A percentile compares a stretch with the other conserved stretches of the same genome.
phyloP scores from a whole-genome alignment of 2,888 invertebrate genomes.

The Hirtodrosophila duncani region DNA sequence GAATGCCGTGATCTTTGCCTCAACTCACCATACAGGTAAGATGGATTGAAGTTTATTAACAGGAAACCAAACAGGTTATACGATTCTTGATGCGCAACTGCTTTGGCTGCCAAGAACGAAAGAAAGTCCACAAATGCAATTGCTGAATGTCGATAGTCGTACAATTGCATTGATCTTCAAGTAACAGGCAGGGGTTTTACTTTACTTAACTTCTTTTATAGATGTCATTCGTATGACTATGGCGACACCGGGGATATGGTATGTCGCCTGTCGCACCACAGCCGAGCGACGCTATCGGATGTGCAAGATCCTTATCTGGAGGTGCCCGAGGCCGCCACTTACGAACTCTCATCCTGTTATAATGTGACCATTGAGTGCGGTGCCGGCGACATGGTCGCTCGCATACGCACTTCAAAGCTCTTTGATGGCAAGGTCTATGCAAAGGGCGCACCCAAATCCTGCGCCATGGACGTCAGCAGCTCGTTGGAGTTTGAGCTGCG shows the following conservation, averaged over 20 bases:
- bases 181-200: no score
- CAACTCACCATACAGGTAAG: no score
- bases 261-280: conserved; percentile 93
- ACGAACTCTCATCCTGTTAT: conserved; percentile 94
- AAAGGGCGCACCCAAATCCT: conserved; percentile 94
- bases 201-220: no score
- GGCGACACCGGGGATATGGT: conserved; percentile 95
- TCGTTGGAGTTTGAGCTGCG: conserved; percentile 92
- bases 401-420: conserved; percentile 92
- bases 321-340: conserved; percentile 93
- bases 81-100: no score
- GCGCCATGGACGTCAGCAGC: conserved; percentile 91
- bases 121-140: no score
- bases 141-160: no score
- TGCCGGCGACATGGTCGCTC: conserved; percentile 93
- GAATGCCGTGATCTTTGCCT: no score
- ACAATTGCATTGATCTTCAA: no score
- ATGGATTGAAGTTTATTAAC: no score
- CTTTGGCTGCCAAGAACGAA: no score
- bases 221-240: conserved; percentile 95
- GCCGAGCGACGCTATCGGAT: conserved; percentile 90
- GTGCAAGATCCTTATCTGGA: conserved; percentile 93
- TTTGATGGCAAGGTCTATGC: conserved; percentile 97
- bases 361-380: conserved; percentile 95
- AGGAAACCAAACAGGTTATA: conserved; percentile 21